phyloP scores from a whole-genome alignment of 2,113 vertebrate species.

The Corythornis vintsioides region DNA sequence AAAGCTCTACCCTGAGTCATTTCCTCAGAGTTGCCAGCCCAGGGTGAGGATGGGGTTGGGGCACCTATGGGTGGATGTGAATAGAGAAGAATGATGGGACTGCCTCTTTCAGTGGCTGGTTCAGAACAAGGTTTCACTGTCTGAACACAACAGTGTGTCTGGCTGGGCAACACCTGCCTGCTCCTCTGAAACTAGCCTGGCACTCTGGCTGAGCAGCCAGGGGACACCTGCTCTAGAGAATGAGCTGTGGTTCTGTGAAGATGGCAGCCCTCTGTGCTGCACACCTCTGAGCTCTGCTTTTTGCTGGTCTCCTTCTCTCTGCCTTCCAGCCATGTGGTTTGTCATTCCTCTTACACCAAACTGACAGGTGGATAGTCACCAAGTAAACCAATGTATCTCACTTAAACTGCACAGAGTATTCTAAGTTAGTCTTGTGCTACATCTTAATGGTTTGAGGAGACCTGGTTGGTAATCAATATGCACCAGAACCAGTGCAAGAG shows the following conservation, averaged over 20 bases:
- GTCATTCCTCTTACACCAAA: neutral
- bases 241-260: neutral
- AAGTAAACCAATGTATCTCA: neutral
- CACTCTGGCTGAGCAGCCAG: neutral
- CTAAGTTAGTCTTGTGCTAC: neutral
- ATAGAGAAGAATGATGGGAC: neutral
- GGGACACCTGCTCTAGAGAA: neutral
- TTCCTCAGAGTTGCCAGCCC: neutral
- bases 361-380: neutral
- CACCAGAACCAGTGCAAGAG: neutral
- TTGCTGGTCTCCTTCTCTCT: neutral
- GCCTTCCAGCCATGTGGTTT: neutral
- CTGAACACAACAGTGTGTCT: neutral
- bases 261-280: neutral
- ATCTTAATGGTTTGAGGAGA: neutral
- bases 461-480: neutral
- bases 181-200: neutral
- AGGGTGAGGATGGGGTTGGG: neutral
- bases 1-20: neutral
- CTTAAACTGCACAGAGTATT: neutral
- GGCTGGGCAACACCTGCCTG: neutral
- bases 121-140: neutral
- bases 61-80: neutral
- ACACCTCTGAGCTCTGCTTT: neutral
- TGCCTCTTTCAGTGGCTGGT: neutral